Evolutionary conservation across 2,888 invertebrate genomes (phyloP).

Genomic region (Brachypterus glaber): DNA sequence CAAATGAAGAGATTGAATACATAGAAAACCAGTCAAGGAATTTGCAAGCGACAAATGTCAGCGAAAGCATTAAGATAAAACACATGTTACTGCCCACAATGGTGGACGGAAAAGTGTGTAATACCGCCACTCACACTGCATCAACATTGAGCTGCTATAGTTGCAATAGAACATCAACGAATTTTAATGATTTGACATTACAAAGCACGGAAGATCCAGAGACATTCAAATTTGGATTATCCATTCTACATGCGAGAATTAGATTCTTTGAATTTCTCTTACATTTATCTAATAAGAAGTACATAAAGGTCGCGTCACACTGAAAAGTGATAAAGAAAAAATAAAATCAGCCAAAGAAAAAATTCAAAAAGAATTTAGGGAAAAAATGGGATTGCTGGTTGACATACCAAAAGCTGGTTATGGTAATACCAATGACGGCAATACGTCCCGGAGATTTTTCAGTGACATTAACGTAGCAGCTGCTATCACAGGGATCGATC

Average conservation of each 20-base stretch:
- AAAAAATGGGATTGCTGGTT: too few species aligned
- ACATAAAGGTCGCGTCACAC: slow-evolving; percentile 24
- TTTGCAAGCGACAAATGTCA: neutral
- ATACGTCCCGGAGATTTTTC: neutral
- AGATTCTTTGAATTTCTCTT: too few species aligned
- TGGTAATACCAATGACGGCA: neutral
- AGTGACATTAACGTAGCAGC: neutral
- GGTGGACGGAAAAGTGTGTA: neutral
- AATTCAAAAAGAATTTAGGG: neutral
- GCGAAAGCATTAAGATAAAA: neutral
- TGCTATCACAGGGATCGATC: neutral
- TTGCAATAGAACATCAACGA: slow-evolving; percentile 10
- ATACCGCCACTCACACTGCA: too few species aligned
- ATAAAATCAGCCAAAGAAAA: neutral
- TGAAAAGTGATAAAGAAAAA: slow-evolving; percentile 10
- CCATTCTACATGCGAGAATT: slow-evolving; percentile 19
- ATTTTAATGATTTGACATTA: slow-evolving; percentile 12
- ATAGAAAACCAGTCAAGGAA: too few species aligned
- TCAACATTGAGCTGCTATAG: too few species aligned
- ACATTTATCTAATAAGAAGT: slow-evolving; percentile 30
- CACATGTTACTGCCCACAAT: neutral
- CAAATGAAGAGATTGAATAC: slow-evolving; percentile 16
- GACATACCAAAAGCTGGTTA: neutral
- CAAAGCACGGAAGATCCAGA: slow-evolving; percentile 7
- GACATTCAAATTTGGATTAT: slow-evolving; percentile 17